phyloP scores from a whole-genome alignment of 2,888 invertebrate species.

The Mactromeris polynyma region DNA sequence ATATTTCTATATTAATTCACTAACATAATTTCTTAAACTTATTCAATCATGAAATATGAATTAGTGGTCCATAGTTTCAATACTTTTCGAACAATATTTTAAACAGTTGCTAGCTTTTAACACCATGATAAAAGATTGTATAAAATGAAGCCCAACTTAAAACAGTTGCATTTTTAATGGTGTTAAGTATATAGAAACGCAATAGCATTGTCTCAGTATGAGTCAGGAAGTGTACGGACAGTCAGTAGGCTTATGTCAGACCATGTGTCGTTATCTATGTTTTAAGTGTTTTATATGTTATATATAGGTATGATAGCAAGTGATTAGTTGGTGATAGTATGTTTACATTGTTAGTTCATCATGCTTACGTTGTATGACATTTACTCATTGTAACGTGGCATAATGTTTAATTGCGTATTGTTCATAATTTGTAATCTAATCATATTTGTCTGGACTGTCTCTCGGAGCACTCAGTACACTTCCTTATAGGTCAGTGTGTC shows the following conservation, averaged over 20 bases:
- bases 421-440: not conserved
- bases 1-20: too few species aligned
- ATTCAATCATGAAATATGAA: too few species aligned
- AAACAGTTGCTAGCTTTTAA: too few species aligned
- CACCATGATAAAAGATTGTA: too few species aligned
- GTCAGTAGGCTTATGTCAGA: not conserved
- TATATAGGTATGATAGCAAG: conserved; percentile 3
- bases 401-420: not conserved
- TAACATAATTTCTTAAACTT: too few species aligned
- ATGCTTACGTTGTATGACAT: not conserved
- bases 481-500: not conserved
- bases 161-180: too few species aligned
- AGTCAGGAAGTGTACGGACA: too few species aligned
- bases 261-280: not conserved
- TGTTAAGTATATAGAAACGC: too few species aligned
- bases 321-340: not conserved
- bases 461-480: not conserved
- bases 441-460: not conserved
- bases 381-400: conserved; percentile 2
- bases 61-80: too few species aligned
- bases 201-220: too few species aligned
- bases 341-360: conserved; percentile 7
- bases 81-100: too few species aligned
- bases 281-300: not conserved
- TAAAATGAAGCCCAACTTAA: too few species aligned